These are phyloP conservation scores for Pelosia muscerda DNA, from an alignment of 2,888 invertebrate species.

Conservation along the genomic window DNA sequence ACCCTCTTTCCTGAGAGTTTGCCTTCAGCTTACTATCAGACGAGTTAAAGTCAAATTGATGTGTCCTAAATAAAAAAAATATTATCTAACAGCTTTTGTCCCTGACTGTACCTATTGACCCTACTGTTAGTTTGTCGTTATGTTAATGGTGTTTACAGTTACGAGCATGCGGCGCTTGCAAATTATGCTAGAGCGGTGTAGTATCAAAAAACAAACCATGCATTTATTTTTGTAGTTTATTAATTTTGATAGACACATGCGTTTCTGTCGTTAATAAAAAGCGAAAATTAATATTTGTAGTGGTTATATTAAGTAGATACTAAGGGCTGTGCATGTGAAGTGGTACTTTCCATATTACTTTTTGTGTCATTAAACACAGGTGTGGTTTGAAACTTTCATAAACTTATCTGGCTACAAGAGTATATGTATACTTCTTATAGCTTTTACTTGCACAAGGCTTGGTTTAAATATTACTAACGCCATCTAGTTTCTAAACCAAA, in stretches of 20 bases:
- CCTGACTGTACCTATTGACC: background rate
- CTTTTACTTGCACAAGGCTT: background rate
- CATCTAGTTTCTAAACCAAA: conserved; percentile 27
- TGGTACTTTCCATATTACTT: background rate
- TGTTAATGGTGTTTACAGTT: background rate
- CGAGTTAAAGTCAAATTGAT: too few relatives aligned
- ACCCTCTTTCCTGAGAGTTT: too few relatives aligned
- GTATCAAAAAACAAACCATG: background rate
- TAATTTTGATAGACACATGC: background rate
- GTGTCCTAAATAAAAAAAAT: too few relatives aligned
- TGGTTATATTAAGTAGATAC: background rate
- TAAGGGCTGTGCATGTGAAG: conserved; percentile 12
- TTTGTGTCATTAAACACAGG: conserved; percentile 20
- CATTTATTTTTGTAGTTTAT: background rate
- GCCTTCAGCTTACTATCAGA: too few relatives aligned
- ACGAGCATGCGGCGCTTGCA: background rate
- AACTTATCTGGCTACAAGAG: conserved; percentile 27
- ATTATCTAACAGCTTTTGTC: background rate
- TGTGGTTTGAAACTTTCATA: conserved; percentile 43
- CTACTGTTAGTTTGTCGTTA: conserved; percentile 11
- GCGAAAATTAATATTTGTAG: background rate
- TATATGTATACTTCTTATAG: conserved; percentile 9
- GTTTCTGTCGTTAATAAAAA: background rate
- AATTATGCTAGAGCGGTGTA: background rate
- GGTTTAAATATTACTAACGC: conserved; percentile 14